These are phyloP conservation scores for Zaprionus ghesquierei DNA, from an alignment of 1,140 invertebrate genomes.

Conservation along the genomic window DNA sequence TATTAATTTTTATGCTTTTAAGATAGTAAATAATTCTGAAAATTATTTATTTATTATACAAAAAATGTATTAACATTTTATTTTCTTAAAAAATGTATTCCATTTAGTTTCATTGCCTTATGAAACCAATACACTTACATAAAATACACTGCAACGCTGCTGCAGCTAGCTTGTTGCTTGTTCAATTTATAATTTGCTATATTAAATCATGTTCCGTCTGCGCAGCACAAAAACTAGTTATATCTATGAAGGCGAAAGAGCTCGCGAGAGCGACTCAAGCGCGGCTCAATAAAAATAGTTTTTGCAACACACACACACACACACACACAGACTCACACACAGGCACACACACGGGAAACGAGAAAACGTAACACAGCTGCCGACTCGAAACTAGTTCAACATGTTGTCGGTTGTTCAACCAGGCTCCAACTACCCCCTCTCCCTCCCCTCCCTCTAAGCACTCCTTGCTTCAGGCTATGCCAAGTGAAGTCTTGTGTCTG, in stretches of 20 bases:
- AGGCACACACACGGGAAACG: slow-evolving; percentile 34
- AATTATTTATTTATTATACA: too few relatives aligned
- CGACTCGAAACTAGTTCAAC: slow-evolving; percentile 69
- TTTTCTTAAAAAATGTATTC: slow-evolving; percentile 2
- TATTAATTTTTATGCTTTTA: too few relatives aligned
- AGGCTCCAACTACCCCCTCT: not conserved
- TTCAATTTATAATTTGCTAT: not conserved
- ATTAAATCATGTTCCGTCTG: not conserved
- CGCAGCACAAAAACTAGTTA: slow-evolving; percentile 7
- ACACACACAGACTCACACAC: too few relatives aligned
- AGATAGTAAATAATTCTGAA: too few relatives aligned
- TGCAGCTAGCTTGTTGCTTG: not conserved
- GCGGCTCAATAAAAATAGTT: slow-evolving; percentile 20
- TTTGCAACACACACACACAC: too few relatives aligned
- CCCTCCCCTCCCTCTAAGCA: not conserved
- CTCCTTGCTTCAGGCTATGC: not conserved
- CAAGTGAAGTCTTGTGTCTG: slow-evolving; percentile 12
- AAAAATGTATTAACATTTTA: too few relatives aligned
- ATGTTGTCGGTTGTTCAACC: slow-evolving; percentile 47
- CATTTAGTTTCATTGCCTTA: not conserved
- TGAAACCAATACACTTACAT: too few relatives aligned
- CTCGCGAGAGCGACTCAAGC: not conserved
- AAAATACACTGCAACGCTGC: not conserved
- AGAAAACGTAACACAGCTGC: slow-evolving; percentile 63
- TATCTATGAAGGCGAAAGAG: slow-evolving; percentile 3